Base-by-base conservation (phyloP, 2,888 invertebrate species). In the Metallyticus violacea region DNA sequence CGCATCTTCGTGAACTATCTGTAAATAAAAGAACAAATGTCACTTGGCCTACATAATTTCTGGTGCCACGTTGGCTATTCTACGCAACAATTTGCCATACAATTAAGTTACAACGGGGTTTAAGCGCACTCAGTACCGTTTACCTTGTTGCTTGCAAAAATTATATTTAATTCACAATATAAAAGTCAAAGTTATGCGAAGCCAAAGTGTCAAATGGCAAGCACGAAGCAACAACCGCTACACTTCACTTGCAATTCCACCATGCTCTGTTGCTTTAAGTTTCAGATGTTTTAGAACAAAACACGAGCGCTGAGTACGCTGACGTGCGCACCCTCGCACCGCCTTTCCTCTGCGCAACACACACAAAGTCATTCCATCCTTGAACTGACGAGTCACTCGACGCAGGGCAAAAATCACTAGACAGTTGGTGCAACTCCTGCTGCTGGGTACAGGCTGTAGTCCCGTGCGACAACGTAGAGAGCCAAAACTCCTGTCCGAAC, bases 1-100 rank as follows among this genome's bases (percentile, higher is more conserved):
- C 96, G 94, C 97, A 97, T 97, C 29, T 29, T 7, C 26, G 89
- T 89, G 26, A 79, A 26, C 25, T 93, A 87, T 86, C 87, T 88
- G 80, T 85, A 86, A 86, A 83, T 28, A 29, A 26, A 86, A 26
- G 85, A 62, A 62, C 26, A 26, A 79, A 9, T 79, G 26, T 79
- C 79, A 26, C 26, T 27, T 26, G 26, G 9, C 79, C 79, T 26
- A 79, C 7, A n/a, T 1, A 79, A 79, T 3, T n/a, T 7, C 1
- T 3, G 40, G 22, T 62, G 40, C 40, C 40, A 62, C 40, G 40
- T 62, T 62, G 40, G 15, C 40, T 62, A 7, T 62, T 62, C 40
- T 62, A 22, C 4, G 3, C 40, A 15, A 0, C 40, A 62, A 62
- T 2, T 62, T 62, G 15, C 1, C 4, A 62, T 1, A 15, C n/a